phyloP scores from a whole-genome alignment of 2,797 vertebrate species.

The Sardinella longiceps region DNA sequence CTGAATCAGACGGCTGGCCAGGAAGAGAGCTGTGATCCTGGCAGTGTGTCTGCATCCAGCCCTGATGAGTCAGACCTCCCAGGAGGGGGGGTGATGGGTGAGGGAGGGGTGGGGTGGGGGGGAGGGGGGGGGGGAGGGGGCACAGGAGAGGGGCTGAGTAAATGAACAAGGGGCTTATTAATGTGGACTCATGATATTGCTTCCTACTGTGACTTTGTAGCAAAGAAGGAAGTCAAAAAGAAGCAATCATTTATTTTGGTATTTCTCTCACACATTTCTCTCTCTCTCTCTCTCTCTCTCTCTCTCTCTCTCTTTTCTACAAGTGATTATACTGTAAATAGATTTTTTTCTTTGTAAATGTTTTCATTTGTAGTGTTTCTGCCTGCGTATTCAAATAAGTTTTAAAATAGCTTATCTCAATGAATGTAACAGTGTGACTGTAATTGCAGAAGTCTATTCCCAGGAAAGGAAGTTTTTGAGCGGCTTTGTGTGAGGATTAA shows the following conservation, averaged over 20 bases:
- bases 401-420: background rate
- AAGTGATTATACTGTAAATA: background rate
- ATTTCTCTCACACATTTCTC: too few relatives aligned
- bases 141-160: background rate
- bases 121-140: slow-evolving; percentile 1
- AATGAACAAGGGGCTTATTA: background rate
- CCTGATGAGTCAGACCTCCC: slow-evolving; percentile 72
- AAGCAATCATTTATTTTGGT: background rate
- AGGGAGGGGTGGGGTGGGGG: slow-evolving; percentile 39
- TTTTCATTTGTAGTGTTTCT: background rate
- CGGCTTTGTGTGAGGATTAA: background rate
- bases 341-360: background rate
- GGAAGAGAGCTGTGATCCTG: slow-evolving; percentile 53
- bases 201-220: background rate
- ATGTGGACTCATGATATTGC: background rate
- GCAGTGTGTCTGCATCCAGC: slow-evolving; percentile 72
- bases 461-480: background rate
- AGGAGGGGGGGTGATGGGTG: slow-evolving; percentile 52
- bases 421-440: background rate
- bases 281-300: background rate
- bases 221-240: background rate
- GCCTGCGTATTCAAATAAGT: background rate
- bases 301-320: background rate
- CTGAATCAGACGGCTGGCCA: slow-evolving; percentile 42
- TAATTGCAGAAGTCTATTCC: background rate